These are phyloP conservation scores for Laticauda colubrina DNA, from an alignment of 2,113 vertebrate genomes.

Conservation along the genomic window DNA sequence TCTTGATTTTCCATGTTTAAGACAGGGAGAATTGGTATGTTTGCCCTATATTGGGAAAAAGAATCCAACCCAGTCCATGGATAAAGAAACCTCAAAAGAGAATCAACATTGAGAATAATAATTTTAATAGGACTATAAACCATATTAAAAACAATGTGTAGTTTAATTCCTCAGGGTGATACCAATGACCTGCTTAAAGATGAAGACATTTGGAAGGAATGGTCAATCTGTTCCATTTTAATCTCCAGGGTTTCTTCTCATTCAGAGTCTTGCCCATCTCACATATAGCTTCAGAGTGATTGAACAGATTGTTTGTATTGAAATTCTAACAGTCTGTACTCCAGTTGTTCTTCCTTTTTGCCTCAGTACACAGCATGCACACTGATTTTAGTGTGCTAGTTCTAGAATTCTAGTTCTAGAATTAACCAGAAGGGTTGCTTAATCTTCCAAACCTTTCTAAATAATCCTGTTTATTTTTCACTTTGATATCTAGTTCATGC, in stretches of 20 bases:
- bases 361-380: not conserved
- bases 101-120: not conserved
- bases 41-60: not conserved
- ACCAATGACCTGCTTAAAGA: not conserved
- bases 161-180: not conserved
- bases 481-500: not conserved
- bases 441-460: not conserved
- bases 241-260: not conserved
- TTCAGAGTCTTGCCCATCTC: not conserved
- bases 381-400: not conserved
- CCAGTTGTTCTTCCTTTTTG: not conserved
- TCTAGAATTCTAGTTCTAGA: not conserved
- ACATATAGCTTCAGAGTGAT: not conserved
- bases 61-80: not conserved
- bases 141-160: not conserved
- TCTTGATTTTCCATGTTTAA: not conserved
- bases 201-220: not conserved
- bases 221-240: not conserved
- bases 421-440: not conserved
- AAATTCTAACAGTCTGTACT: not conserved
- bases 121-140: not conserved
- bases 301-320: not conserved
- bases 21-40: not conserved
- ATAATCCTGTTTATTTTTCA: not conserved
- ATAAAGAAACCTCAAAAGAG: not conserved